Percentiles rank a stretch among this genome's conserved stretches.
These are phyloP conservation scores for Grammomys dolichurus DNA, from an alignment of 2,113 vertebrate species.

Conservation along the genomic window DNA sequence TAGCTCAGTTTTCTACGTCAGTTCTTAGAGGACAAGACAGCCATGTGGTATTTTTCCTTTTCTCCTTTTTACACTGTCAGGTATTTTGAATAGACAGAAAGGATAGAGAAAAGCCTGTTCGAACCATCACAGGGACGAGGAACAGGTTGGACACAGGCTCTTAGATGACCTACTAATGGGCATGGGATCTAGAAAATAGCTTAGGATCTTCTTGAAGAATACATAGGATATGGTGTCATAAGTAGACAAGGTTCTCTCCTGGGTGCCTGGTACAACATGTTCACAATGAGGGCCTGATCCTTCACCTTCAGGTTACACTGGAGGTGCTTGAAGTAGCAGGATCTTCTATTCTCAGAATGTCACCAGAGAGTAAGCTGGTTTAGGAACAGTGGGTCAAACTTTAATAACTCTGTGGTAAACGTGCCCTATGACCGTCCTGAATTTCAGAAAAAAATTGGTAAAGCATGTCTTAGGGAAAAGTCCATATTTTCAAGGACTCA, in stretches of 20 bases:
- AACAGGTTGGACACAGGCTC: slow-evolving; percentile 2
- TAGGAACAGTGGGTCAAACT: not conserved
- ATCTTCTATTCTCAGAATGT: not conserved
- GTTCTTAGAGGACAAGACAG: slow-evolving; percentile 24
- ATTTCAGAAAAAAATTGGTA: not conserved
- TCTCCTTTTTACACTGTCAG: not conserved
- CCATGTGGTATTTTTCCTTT: not conserved
- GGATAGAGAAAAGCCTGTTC: not conserved
- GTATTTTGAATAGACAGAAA: not conserved
- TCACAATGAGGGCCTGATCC: not conserved
- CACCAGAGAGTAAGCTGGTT: not conserved
- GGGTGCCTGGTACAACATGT: not conserved
- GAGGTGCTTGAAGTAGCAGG: not conserved
- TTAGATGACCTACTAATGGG: not conserved
- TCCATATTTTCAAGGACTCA: slow-evolving; percentile 8
- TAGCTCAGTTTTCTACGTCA: slow-evolving; percentile 37
- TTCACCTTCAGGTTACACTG: not conserved
- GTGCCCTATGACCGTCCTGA: not conserved
- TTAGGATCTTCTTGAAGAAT: not conserved
- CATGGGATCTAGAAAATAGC: not conserved
- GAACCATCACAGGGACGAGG: not conserved
- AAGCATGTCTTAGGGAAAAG: not conserved
- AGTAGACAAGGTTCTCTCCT: not conserved
- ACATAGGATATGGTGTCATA: not conserved
- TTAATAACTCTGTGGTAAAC: not conserved